Conservation (phyloP, 2,113 vertebrate genomes). For the Amazona guildingii region DNA sequence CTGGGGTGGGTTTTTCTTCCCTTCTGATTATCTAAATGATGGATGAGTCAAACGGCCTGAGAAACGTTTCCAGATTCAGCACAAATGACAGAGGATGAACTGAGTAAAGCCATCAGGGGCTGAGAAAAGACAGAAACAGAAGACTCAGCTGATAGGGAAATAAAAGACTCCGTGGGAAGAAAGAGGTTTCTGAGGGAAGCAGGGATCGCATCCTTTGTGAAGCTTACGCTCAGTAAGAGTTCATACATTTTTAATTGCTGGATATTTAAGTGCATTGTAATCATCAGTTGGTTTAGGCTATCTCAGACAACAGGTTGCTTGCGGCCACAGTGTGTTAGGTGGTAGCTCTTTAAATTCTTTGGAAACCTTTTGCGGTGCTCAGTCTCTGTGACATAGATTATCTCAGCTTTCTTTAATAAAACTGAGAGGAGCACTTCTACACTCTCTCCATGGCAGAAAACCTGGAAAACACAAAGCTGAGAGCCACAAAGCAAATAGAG, state of each 20-base stretch:
- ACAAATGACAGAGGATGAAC: slow-evolving; percentile 50
- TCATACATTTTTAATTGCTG: background rate
- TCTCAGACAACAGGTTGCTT: background rate
- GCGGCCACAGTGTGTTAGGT: background rate
- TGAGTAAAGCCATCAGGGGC: slow-evolving; percentile 9
- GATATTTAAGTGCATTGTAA: background rate
- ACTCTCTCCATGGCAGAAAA: background rate
- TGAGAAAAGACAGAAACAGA: background rate
- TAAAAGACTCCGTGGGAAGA: background rate
- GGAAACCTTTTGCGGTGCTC: background rate
- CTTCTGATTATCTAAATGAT: slow-evolving; percentile 53
- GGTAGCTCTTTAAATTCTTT: background rate
- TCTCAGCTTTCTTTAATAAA: background rate
- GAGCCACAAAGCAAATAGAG: background rate
- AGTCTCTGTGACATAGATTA: background rate
- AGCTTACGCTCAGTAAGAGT: background rate
- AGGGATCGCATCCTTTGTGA: background rate
- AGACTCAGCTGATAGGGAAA: slow-evolving; percentile 4
- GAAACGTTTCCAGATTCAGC: slow-evolving; percentile 29
- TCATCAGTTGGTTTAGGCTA: background rate
- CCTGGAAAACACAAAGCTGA: background rate
- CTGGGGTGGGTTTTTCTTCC: background rate
- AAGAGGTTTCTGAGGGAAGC: background rate
- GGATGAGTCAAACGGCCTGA: slow-evolving; percentile 28
- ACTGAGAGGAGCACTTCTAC: background rate